Base-by-base conservation (phyloP, 2,113 vertebrate genomes). In the Vulpes lagopus region DNA sequence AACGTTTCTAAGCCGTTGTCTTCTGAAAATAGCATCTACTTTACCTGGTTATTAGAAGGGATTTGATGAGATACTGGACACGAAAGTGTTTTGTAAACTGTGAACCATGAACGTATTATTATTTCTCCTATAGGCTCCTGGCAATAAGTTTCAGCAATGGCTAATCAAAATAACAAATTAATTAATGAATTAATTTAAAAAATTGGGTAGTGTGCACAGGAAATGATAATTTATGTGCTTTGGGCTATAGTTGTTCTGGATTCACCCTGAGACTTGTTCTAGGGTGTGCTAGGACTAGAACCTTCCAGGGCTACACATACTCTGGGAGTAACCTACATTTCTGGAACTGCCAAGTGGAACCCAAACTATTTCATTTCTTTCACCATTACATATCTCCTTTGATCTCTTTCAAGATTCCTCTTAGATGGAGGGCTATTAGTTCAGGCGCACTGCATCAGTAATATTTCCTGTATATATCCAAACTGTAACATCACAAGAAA, bases 291-390 rank as follows among this genome's bases (percentile, higher is more conserved):
- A 43, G 60, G 23, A 85, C 43, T 79, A 71, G 90, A 74, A 79
- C 20, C 19, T 92, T 82, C 35, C 19, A 43, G 64, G 23, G 49
- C 8, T 71, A 11, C 4, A 27, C 59, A 27, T 73, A 62, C 11
- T n/a, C 53, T 22, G 49, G 23, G 49, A 82, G 17, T 38, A 60
- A 57, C 60, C 53, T 27, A 15, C 9, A 25, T 83, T 89, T 89
- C 51, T 22, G 55, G 12, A 81, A 92, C 17, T 83, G 62, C 30
- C 27, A 59, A 30, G 11, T 32, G 38, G 69, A 94, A 55, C 84
- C 85, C 60, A 73, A 95, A 65, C 51, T 1, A 86, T 62, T 96
- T 79, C 16, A 43, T 82, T 95, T 87, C 73, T 87, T 74, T 86
- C 6, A 14, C 25, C 51, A 17, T 27, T 55, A 51, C 0, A 11